Evolutionary conservation across 1,140 invertebrate species (phyloP), one percentile per base, ranked within the genome.

Genomic region (Drosophila lacteicornis): DNA sequence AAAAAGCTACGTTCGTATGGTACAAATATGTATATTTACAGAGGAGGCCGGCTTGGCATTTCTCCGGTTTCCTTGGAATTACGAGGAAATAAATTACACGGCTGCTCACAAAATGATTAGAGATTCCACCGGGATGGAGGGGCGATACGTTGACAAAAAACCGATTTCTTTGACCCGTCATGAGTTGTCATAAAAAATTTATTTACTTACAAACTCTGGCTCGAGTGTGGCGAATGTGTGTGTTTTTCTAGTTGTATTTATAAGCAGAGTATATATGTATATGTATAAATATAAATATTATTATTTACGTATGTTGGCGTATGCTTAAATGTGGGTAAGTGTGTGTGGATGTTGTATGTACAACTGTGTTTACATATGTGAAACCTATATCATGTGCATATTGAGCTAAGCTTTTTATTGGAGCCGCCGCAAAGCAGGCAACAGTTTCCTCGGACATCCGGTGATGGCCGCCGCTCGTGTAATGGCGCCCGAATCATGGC

Each of bases 111-210:
- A n/a, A 25, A 68, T 65, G 65, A 63, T 63, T 62, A 46, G 36
- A 38, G 66, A 19, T 38, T 67, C 19, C n/a, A 8, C 9, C 25
- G 30, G 58, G 8, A 7, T 38, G 22, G 22, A 46, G 55, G 56
- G 25, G 53, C 36, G 25, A 42, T 22, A 56, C 55, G 56, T 61
- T 60, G 51, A 43, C 69, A 77, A 67, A 77, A 61, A 76, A 38
- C 36, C 71, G 43, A 76, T 51, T 65, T 71, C 55, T 60, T 76
- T 59, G 73, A 78, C 75, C 75, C 75, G 57, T 61, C 68, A 65
- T 56, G 58, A 82, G 59, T 76, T 88, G 78, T 81, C 79, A 76
- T 90, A 88, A 56, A 88, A 81, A 79, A 61, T 85, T 90, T 84
- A 88, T 85, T 88, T 81, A 88, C 85, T 84, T 79, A 88, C 81